Percentiles rank a stretch among this genome's conserved stretches.
Conservation (phyloP, 2,888 invertebrate genomes). For the Melanotus villosus region DNA sequence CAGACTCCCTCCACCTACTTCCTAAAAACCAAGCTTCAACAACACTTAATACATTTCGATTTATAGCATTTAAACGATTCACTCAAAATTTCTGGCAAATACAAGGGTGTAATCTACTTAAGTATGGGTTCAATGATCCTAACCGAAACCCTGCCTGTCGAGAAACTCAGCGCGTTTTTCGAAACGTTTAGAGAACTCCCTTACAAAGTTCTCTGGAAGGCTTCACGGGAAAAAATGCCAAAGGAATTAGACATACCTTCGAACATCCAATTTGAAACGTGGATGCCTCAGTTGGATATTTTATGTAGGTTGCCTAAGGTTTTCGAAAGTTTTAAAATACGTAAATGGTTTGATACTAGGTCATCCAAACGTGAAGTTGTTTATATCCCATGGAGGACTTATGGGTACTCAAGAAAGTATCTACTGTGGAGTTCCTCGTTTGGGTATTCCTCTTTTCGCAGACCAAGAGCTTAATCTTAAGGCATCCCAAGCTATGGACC, state of each 20-base stretch:
- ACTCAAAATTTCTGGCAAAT: slow-evolving; percentile 51
- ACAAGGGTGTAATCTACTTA: slow-evolving; percentile 70
- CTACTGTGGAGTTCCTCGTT: slow-evolving; percentile 65
- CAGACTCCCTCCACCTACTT: too few species aligned
- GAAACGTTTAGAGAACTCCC: slow-evolving; percentile 70
- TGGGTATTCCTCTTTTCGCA: slow-evolving; percentile 65
- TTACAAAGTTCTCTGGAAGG: slow-evolving; percentile 73
- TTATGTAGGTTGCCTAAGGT: slow-evolving; percentile 66
- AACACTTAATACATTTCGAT: too few species aligned
- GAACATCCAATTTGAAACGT: slow-evolving; percentile 70
- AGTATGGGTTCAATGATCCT: slow-evolving; percentile 74
- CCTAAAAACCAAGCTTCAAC: too few species aligned
- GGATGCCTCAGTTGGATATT: slow-evolving; percentile 73
- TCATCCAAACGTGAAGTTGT: slow-evolving; percentile 68
- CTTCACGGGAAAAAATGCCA: slow-evolving; percentile 69
- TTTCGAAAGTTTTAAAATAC: neutral
- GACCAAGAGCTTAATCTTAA: slow-evolving; percentile 70
- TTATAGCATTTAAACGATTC: slow-evolving; percentile 56
- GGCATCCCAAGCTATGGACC: slow-evolving; percentile 70
- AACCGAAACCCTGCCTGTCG: slow-evolving; percentile 71
- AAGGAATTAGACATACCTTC: slow-evolving; percentile 65
- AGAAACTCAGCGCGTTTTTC: slow-evolving; percentile 69
- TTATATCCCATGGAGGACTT: slow-evolving; percentile 71
- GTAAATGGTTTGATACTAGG: slow-evolving; percentile 49
- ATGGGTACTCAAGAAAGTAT: slow-evolving; percentile 69